Percentiles rank a stretch among this genome's conserved stretches.
These are phyloP conservation scores for Amphimedon queenslandica DNA, from an alignment of 37 sponge, comb jelly and placozoan species.

Conservation along the genomic window DNA sequence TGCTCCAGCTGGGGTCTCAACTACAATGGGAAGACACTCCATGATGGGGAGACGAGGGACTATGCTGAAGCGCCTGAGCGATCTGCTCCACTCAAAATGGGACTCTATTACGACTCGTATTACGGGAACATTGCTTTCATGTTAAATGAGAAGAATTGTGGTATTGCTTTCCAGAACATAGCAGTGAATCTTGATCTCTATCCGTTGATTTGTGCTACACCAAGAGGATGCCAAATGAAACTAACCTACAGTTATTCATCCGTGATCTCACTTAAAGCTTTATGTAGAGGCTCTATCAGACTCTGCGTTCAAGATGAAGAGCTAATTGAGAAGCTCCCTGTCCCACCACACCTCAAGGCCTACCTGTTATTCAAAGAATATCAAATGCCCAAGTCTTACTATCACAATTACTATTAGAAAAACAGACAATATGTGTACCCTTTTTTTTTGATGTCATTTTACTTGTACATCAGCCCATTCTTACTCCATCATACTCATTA, in stretches of 20 bases:
- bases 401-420: background rate
- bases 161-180: slow-evolving; percentile 38
- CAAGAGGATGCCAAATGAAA: slow-evolving; percentile 32
- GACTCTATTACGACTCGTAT: slow-evolving; percentile 52
- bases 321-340: slow-evolving; percentile 26
- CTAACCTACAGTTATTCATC: slow-evolving; percentile 44
- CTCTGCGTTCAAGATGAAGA: slow-evolving; percentile 14
- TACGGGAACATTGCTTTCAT: slow-evolving; percentile 48
- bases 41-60: slow-evolving; percentile 21
- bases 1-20: slow-evolving; percentile 65
- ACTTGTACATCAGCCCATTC: background rate
- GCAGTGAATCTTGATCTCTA: slow-evolving; percentile 33
- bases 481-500: background rate
- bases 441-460: no score
- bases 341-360: slow-evolving; percentile 41
- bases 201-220: slow-evolving; percentile 63
- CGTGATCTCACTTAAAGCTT: slow-evolving; percentile 45
- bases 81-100: slow-evolving; percentile 21
- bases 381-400: background rate
- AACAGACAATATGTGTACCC: background rate
- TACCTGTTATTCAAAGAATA: slow-evolving; percentile 31
- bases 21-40: slow-evolving; percentile 47
- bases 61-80: background rate
- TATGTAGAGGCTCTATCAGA: slow-evolving; percentile 54
- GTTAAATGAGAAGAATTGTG: slow-evolving; percentile 42